Evolutionary conservation across 2,113 vertebrate species (phyloP).

Genomic region (Microtus oregoni): DNA sequence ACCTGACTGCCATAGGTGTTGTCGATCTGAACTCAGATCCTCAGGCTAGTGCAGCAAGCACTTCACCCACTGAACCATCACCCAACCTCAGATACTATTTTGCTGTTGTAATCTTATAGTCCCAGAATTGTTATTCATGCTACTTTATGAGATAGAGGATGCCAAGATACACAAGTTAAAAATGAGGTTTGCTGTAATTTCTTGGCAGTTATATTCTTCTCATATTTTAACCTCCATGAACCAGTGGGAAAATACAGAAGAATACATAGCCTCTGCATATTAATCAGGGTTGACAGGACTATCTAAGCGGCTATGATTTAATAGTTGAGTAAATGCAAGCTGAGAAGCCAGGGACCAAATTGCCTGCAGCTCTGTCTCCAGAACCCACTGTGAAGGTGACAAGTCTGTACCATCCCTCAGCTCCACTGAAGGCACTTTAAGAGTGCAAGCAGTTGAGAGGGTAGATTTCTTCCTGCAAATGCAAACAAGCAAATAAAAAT

Average conservation of each 20-base stretch:
- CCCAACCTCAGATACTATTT: not conserved
- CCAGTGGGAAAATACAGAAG: not conserved
- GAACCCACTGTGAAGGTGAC: not conserved
- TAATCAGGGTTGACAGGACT: not conserved
- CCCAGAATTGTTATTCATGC: not conserved
- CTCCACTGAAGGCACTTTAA: not conserved
- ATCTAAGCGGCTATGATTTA: not conserved
- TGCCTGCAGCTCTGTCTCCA: not conserved
- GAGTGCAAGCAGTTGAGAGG: not conserved
- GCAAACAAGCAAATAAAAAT: slow-evolving; percentile 38
- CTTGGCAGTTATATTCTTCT: not conserved
- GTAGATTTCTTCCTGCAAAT: not conserved
- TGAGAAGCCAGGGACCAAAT: not conserved
- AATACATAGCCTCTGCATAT: not conserved
- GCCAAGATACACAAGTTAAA: not conserved
- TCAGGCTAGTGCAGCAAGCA: not conserved
- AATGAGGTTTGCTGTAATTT: not conserved
- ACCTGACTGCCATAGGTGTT: not conserved
- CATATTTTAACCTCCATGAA: not conserved
- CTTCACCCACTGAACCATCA: not conserved
- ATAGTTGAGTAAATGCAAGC: not conserved
- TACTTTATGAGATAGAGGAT: not conserved
- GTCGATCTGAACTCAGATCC: not conserved
- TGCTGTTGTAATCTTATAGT: not conserved
- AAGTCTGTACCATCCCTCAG: not conserved